phyloP scores from a whole-genome alignment of 2,797 vertebrate genomes.

The Mus caroli region DNA sequence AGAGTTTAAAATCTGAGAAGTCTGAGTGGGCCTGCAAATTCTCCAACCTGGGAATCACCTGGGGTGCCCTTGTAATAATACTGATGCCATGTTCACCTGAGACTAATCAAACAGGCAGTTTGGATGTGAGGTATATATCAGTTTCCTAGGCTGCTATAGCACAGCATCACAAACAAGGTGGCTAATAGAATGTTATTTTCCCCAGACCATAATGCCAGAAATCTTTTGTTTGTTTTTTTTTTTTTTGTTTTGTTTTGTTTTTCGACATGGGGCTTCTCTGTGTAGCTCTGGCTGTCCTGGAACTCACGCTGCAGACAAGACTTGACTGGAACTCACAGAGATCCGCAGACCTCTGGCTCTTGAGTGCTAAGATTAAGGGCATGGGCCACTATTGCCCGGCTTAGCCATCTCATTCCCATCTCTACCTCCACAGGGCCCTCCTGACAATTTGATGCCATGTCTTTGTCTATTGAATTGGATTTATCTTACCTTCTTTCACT shows the following conservation, averaged over 20 bases:
- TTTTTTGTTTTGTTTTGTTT: not conserved
- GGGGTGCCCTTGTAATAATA: not conserved
- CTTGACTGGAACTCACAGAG: not conserved
- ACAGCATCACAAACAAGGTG: not conserved
- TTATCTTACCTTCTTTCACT: not conserved
- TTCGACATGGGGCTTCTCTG: not conserved
- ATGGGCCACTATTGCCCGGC: too few species aligned
- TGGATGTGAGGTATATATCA: not conserved
- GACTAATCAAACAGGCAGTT: slow-evolving; percentile 4
- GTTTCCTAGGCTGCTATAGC: not conserved
- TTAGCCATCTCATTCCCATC: not conserved
- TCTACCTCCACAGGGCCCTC: not conserved
- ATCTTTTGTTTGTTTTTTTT: not conserved
- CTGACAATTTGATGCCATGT: not conserved
- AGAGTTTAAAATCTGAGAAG: not conserved
- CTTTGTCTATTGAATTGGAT: not conserved
- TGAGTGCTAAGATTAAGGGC: not conserved
- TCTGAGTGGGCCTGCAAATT: not conserved
- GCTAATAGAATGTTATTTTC: not conserved
- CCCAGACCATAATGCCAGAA: not conserved
- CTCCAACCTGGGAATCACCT: not conserved
- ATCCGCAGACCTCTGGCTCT: not conserved
- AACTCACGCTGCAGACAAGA: not conserved
- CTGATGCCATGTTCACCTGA: not conserved
- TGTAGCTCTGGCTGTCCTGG: not conserved